These are phyloP conservation scores for Sinotaia quadrata DNA, from an alignment of 2,888 invertebrate genomes.

Conservation along the genomic window DNA sequence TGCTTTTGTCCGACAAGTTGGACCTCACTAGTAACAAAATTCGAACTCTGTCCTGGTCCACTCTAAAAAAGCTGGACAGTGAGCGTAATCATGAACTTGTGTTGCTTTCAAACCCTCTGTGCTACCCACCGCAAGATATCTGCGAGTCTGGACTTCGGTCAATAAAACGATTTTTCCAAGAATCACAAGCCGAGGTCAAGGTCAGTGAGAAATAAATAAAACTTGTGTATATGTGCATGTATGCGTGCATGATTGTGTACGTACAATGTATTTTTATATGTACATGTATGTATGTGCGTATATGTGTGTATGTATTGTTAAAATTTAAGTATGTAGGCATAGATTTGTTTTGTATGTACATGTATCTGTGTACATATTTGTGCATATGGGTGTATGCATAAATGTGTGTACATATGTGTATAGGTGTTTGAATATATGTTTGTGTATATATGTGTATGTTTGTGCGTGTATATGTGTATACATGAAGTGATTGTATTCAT, in stretches of 20 bases:
- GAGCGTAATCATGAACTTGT: slow-evolving; percentile 53
- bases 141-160: slow-evolving; percentile 65
- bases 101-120: slow-evolving; percentile 65
- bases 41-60: slow-evolving; percentile 54
- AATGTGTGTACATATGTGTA: too few relatives aligned
- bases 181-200: slow-evolving; percentile 61
- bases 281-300: too few relatives aligned
- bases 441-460: too few relatives aligned
- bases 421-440: too few relatives aligned
- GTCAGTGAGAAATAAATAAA: slow-evolving; percentile 41
- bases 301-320: too few relatives aligned
- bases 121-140: slow-evolving; percentile 65
- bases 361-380: too few relatives aligned
- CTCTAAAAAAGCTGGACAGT: slow-evolving; percentile 64
- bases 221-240: background rate
- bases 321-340: too few relatives aligned
- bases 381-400: too few relatives aligned
- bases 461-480: too few relatives aligned
- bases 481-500: too few relatives aligned
- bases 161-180: slow-evolving; percentile 67
- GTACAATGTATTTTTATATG: too few relatives aligned
- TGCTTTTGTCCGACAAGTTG: slow-evolving; percentile 61
- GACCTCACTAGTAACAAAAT: slow-evolving; percentile 66
- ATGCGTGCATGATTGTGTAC: background rate
- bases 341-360: too few relatives aligned